Conservation (phyloP, 2,113 vertebrate species). For the Motacilla tschutschensis region DNA sequence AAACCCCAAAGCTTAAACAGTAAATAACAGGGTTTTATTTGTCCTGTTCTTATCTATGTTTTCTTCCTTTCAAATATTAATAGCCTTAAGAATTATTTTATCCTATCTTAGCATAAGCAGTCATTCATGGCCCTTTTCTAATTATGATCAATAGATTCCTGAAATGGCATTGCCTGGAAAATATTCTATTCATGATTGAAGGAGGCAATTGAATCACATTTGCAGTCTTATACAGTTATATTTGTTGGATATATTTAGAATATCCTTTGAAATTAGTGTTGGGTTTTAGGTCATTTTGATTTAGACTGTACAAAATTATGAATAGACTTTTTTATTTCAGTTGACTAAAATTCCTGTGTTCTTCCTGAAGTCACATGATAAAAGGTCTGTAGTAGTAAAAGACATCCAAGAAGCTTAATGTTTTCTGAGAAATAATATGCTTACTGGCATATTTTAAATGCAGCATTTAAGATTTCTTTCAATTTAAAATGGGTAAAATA, state of each 20-base stretch:
- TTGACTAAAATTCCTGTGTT: not conserved
- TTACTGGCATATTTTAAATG: not conserved
- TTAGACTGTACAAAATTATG: not conserved
- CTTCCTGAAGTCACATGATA: not conserved
- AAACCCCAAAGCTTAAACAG: not conserved
- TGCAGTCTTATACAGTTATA: not conserved
- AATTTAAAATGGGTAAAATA: not conserved
- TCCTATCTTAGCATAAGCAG: not conserved
- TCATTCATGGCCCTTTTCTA: not conserved
- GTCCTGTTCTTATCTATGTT: not conserved
- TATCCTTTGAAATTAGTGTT: not conserved
- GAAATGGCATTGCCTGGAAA: conserved; percentile 10
- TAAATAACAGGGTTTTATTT: not conserved
- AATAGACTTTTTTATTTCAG: not conserved
- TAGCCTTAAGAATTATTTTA: conserved; percentile 1
- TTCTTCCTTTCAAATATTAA: conserved; percentile 12
- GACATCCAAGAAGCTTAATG: not conserved
- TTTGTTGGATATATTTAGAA: not conserved
- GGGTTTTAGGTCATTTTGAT: not conserved
- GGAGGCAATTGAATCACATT: not conserved
- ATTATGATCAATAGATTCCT: not conserved
- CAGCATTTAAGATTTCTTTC: not conserved
- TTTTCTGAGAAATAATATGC: not conserved
- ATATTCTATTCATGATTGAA: not conserved
- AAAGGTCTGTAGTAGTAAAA: not conserved